Percentiles rank a stretch among this genome's conserved stretches.
phyloP scores from a whole-genome alignment of 2,888 invertebrate species.

The Eupelmus urozonus region DNA sequence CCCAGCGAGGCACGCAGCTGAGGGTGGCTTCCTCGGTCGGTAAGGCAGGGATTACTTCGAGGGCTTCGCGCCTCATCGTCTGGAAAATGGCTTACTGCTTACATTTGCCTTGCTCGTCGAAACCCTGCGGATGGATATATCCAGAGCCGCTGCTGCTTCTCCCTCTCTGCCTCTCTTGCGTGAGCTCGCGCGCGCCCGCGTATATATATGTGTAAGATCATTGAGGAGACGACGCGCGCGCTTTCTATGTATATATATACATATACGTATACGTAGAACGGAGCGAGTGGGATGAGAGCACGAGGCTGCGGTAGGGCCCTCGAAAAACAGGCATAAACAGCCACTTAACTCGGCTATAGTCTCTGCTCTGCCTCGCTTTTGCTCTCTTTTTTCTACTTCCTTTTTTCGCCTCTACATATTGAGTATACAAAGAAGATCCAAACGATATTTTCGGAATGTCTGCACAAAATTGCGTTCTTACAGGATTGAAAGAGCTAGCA shows the following conservation, averaged over 20 bases:
- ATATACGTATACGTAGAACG: slow-evolving; percentile 42
- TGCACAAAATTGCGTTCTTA: neutral
- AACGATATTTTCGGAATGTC: slow-evolving; percentile 1
- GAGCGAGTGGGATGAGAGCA: slow-evolving; percentile 56
- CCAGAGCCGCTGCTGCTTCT: too few species aligned
- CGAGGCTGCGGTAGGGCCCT: slow-evolving; percentile 54
- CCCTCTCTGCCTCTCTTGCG: slow-evolving; percentile 12
- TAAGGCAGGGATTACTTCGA: slow-evolving; percentile 75
- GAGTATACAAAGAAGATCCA: slow-evolving; percentile 28
- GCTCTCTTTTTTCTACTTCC: neutral
- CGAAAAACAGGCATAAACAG: slow-evolving; percentile 68
- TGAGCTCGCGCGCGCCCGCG: slow-evolving; percentile 3
- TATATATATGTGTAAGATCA: slow-evolving; percentile 13
- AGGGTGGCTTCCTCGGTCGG: slow-evolving; percentile 74
- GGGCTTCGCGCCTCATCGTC: slow-evolving; percentile 77
- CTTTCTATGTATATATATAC: slow-evolving; percentile 25
- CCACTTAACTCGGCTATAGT: slow-evolving; percentile 66
- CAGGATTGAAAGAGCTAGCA: too few species aligned
- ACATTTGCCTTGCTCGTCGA: slow-evolving; percentile 69
- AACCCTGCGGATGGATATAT: slow-evolving; percentile 52
- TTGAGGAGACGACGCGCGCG: neutral
- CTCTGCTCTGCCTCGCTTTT: slow-evolving; percentile 51
- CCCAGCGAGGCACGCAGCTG: slow-evolving; percentile 66
- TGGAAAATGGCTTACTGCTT: slow-evolving; percentile 78
- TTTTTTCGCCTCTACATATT: slow-evolving; percentile 21